Evolutionary conservation across 2,113 vertebrate species (phyloP).

Genomic region (Nothocercus nigrocapillus): DNA sequence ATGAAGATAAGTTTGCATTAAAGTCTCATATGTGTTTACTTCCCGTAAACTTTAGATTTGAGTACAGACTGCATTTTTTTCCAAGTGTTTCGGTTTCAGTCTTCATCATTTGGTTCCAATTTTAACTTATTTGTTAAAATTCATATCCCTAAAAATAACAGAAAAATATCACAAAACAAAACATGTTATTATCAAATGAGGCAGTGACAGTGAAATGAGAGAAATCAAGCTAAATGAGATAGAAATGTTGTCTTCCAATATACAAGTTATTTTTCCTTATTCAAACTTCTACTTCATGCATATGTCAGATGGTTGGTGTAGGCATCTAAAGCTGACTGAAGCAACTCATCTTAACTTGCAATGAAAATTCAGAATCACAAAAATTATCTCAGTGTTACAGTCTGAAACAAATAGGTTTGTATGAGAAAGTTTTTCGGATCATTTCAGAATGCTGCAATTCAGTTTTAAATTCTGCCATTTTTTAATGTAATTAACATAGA

Average conservation of each 20-base stretch:
- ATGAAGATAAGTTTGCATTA: slow-evolving; percentile 1
- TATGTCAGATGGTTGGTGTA: not conserved
- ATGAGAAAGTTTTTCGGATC: not conserved
- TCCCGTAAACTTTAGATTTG: not conserved
- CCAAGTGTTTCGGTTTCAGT: slow-evolving; percentile 42
- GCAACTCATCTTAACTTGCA: not conserved
- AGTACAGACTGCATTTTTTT: slow-evolving; percentile 14
- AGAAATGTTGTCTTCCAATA: not conserved
- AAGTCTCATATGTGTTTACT: not conserved
- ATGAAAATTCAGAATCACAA: not conserved
- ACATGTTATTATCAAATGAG: slow-evolving; percentile 30
- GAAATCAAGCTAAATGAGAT: not conserved
- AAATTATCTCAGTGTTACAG: not conserved
- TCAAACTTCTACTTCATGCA: not conserved
- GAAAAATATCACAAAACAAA: slow-evolving; percentile 19
- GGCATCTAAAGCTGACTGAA: not conserved
- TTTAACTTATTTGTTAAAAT: not conserved
- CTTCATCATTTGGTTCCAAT: slow-evolving; percentile 27
- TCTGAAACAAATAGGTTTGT: fast-evolving
- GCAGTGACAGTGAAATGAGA: not conserved
- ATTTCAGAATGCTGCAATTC: not conserved
- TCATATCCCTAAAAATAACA: slow-evolving; percentile 67
- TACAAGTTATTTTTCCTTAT: not conserved
- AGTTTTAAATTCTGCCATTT: not conserved
- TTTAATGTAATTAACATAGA: not conserved